phyloP scores from a whole-genome alignment of 1,140 invertebrate genomes.

The Brachionus calyciflorus region DNA sequence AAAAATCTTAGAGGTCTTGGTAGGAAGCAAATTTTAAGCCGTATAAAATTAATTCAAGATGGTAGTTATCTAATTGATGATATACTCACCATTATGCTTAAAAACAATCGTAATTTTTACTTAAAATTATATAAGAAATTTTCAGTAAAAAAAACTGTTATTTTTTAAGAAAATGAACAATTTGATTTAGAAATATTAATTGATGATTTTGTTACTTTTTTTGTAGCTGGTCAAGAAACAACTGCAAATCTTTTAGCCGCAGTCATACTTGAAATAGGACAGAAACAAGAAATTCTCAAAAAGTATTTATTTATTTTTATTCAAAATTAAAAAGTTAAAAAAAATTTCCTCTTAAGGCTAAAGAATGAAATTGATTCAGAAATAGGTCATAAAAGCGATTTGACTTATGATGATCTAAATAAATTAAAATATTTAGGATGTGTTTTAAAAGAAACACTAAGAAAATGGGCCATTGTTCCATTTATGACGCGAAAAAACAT shows the following conservation, averaged over 20 bases:
- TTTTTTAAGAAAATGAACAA: neutral
- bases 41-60: conserved; percentile 15
- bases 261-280: neutral
- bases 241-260: conserved; percentile 14
- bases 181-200: conserved; percentile 17
- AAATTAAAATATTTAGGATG: conserved; percentile 2
- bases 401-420: neutral
- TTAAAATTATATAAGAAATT: neutral
- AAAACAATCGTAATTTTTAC: neutral
- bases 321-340: neutral
- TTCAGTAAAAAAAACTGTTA: too few relatives aligned
- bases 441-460: conserved; percentile 30
- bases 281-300: neutral
- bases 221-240: conserved; percentile 39
- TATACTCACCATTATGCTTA: neutral
- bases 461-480: neutral
- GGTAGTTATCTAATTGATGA: neutral
- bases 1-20: conserved; percentile 14
- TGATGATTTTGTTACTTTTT: conserved; percentile 44
- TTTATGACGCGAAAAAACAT: conserved; percentile 3
- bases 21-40: conserved; percentile 1
- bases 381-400: neutral
- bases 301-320: neutral
- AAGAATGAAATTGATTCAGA: conserved; percentile 11
- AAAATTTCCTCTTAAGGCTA: neutral